Evolutionary conservation across 1,140 invertebrate genomes (phyloP).

Genomic region (Epicauta chinensis): DNA sequence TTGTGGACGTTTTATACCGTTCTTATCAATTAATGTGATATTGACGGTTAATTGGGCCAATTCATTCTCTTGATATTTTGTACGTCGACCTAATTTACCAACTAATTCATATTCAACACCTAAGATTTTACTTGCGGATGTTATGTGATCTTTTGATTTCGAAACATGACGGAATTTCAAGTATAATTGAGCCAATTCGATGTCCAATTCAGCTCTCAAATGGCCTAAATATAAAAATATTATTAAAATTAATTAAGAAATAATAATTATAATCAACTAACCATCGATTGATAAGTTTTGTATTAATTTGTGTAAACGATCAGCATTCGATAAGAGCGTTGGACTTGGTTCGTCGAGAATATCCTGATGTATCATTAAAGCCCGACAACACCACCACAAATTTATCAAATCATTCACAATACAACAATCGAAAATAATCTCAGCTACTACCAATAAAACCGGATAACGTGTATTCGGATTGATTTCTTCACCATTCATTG

Average conservation of each 20-base stretch:
- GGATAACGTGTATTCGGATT: slow-evolving; percentile 57
- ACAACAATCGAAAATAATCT: slow-evolving; percentile 54
- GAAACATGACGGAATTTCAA: slow-evolving; percentile 66
- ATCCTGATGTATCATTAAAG: slow-evolving; percentile 65
- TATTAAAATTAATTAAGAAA: slow-evolving; percentile 1
- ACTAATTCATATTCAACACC: slow-evolving; percentile 57
- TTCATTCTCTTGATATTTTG: slow-evolving; percentile 76
- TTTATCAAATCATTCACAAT: slow-evolving; percentile 29
- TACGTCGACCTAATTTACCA: slow-evolving; percentile 81
- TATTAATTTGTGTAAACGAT: slow-evolving; percentile 48
- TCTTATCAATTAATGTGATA: slow-evolving; percentile 47
- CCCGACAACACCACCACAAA: slow-evolving; percentile 70
- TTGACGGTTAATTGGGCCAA: slow-evolving; percentile 74
- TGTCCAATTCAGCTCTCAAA: slow-evolving; percentile 57
- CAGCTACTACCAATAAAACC: slow-evolving; percentile 60
- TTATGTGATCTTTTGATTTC: slow-evolving; percentile 60
- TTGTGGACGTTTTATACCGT: slow-evolving; percentile 38
- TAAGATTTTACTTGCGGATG: slow-evolving; percentile 53
- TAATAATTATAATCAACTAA: slow-evolving; percentile 3
- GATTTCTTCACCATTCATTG: slow-evolving; percentile 55
- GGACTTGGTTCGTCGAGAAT: slow-evolving; percentile 66
- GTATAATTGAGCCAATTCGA: slow-evolving; percentile 71
- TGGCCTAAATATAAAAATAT: slow-evolving; percentile 40
- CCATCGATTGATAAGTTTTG: slow-evolving; percentile 32
- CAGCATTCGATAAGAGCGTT: slow-evolving; percentile 55